phyloP scores from a whole-genome alignment of 2,888 invertebrate species.

The Ormyrus thymus region DNA sequence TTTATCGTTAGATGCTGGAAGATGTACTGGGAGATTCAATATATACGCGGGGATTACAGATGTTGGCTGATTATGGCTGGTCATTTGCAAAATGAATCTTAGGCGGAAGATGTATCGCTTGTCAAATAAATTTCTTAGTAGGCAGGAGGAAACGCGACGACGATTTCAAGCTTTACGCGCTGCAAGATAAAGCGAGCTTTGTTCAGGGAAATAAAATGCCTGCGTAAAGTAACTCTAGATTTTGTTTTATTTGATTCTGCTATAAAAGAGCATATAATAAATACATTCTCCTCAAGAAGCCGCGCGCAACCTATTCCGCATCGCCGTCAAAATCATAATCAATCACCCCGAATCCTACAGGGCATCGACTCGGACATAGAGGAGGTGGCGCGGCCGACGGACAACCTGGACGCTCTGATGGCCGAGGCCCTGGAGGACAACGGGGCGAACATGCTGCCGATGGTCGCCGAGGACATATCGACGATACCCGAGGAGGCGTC shows the following conservation, averaged over 20 bases:
- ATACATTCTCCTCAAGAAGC: too few relatives aligned
- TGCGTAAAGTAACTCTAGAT: too few relatives aligned
- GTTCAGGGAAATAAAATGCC: too few relatives aligned
- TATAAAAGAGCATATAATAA: background rate
- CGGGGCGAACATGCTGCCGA: constrained; percentile 67
- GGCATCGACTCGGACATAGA: constrained; percentile 93
- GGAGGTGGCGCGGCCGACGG: constrained; percentile 85
- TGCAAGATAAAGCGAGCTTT: too few relatives aligned
- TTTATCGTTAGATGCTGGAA: background rate
- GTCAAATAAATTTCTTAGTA: too few relatives aligned
- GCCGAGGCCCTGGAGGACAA: constrained; percentile 67
- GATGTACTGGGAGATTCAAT: background rate
- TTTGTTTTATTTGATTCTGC: background rate
- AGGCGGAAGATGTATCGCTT: too few relatives aligned
- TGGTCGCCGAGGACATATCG: constrained; percentile 69
- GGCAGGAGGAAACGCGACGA: too few relatives aligned
- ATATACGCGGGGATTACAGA: background rate
- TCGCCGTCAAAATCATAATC: background rate
- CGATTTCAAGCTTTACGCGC: too few relatives aligned
- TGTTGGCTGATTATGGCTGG: too few relatives aligned
- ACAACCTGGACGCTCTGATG: constrained; percentile 74
- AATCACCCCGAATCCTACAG: constrained; percentile 66
- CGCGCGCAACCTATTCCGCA: background rate
- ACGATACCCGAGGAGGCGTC: constrained; percentile 78
- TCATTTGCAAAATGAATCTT: too few relatives aligned